Percentiles rank a stretch among this genome's conserved stretches.
phyloP scores from a whole-genome alignment of 1,140 invertebrate genomes.

The Octopus sinensis region DNA sequence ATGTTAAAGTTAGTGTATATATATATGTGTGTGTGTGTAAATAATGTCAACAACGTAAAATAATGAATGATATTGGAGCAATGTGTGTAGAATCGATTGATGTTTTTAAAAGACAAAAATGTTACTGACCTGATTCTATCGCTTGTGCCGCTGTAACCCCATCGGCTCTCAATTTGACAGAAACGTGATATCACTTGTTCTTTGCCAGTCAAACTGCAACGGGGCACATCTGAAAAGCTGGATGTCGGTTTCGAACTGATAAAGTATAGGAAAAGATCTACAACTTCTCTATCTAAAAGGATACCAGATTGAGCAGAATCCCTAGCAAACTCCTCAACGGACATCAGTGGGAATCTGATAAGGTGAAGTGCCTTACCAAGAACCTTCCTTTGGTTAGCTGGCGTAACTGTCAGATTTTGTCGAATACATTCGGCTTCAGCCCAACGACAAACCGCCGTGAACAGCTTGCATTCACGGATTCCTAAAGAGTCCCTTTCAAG shows the following conservation, averaged over 20 bases:
- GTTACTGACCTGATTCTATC: constrained; percentile 12
- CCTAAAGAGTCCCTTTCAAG: constrained; percentile 79
- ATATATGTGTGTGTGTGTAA: no score
- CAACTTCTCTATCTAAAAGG: constrained; percentile 72
- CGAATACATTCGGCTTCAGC: constrained; percentile 75
- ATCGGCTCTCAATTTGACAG: constrained; percentile 75
- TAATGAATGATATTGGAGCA: no score
- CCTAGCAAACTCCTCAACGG: constrained; percentile 80
- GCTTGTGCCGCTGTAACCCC: constrained; percentile 9
- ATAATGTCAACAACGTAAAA: no score
- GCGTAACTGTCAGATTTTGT: constrained; percentile 65
- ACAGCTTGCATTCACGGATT: constrained; percentile 78
- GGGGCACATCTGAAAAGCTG: constrained; percentile 70
- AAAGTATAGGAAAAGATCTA: constrained; percentile 79
- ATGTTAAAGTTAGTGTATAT: no score
- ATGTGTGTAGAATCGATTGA: no score
- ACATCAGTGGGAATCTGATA: constrained; percentile 84
- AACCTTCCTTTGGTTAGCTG: constrained; percentile 71
- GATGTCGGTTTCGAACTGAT: constrained; percentile 74
- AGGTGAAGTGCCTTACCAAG: constrained; percentile 69
- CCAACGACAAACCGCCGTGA: constrained; percentile 72
- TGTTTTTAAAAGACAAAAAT: no score
- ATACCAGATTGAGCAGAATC: constrained; percentile 71
- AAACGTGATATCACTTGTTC: constrained; percentile 80
- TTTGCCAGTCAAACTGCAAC: constrained; percentile 80